Percentiles rank a stretch among this genome's conserved stretches.
These are phyloP conservation scores for Melangyna quadrimaculata DNA, from an alignment of 2,888 invertebrate genomes.

Conservation along the genomic window DNA sequence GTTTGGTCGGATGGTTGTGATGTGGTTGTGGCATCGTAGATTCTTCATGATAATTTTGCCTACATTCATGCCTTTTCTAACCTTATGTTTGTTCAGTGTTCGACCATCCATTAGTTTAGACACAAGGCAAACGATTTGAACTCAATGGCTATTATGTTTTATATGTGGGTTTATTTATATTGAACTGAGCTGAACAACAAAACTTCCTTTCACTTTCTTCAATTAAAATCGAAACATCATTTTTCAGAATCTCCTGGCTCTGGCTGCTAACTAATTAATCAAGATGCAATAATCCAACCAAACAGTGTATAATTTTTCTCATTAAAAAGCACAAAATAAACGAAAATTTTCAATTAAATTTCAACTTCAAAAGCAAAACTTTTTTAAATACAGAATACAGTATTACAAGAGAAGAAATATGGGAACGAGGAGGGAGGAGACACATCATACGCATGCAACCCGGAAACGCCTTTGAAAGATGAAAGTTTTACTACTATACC, in stretches of 20 bases:
- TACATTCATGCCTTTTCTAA: slow-evolving; percentile 25
- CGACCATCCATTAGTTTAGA: neutral
- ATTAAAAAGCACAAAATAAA: slow-evolving; percentile 48
- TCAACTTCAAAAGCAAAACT: neutral
- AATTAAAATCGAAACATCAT: slow-evolving; percentile 56
- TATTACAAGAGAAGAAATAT: neutral
- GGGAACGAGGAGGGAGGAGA: neutral
- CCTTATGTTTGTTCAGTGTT: neutral
- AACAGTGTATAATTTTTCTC: slow-evolving; percentile 38
- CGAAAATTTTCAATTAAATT: slow-evolving; percentile 43
- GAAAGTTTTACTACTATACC: too few relatives aligned
- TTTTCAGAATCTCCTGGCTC: slow-evolving; percentile 45
- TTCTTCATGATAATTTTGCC: neutral
- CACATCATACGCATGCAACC: slow-evolving; percentile 32
- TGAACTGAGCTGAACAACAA: slow-evolving; percentile 19
- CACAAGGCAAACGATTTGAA: slow-evolving; percentile 7
- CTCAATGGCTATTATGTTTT: neutral
- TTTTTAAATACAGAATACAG: neutral
- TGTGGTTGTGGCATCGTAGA: neutral
- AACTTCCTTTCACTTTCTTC: slow-evolving; percentile 61
- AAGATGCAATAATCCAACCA: slow-evolving; percentile 51
- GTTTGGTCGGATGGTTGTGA: neutral
- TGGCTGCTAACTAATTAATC: slow-evolving; percentile 56
- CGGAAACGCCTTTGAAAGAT: slow-evolving; percentile 51
- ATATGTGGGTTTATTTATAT: neutral